Conservation (phyloP, 2,113 vertebrate species). For the Taxidea taxus region DNA sequence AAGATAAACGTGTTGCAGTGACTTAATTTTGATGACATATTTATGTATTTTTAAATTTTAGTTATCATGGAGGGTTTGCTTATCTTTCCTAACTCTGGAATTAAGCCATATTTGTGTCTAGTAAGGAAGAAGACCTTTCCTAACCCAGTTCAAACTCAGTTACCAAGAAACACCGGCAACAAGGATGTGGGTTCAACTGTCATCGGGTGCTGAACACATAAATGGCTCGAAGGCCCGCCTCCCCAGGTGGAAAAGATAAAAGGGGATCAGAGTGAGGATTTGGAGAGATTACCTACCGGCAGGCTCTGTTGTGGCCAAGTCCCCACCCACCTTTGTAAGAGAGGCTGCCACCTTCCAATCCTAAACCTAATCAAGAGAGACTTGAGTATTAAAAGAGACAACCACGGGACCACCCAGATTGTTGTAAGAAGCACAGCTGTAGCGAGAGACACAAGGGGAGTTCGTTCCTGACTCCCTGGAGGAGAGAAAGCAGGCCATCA, state of each 20-base stretch:
- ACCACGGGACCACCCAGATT: neutral
- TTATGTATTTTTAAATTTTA: neutral
- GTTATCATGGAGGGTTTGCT: neutral
- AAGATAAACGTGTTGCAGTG: neutral
- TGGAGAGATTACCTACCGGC: neutral
- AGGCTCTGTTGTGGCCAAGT: neutral
- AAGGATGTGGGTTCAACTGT: neutral
- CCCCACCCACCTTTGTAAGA: neutral
- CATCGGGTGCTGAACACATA: neutral
- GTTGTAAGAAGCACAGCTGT: neutral
- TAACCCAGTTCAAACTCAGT: neutral
- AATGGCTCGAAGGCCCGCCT: neutral
- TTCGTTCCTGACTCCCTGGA: neutral
- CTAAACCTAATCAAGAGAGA: neutral
- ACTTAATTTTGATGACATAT: neutral
- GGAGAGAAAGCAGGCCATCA: neutral
- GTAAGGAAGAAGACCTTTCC: neutral
- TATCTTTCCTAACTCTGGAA: slow-evolving; percentile 17
- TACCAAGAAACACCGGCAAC: neutral
- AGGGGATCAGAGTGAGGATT: neutral
- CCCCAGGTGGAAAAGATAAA: neutral
- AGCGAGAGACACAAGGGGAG: neutral
- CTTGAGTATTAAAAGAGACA: neutral
- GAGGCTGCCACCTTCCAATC: neutral
- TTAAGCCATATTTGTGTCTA: neutral